phyloP scores from a whole-genome alignment of 2,797 vertebrate species.

The Distichodus sexfasciatus region DNA sequence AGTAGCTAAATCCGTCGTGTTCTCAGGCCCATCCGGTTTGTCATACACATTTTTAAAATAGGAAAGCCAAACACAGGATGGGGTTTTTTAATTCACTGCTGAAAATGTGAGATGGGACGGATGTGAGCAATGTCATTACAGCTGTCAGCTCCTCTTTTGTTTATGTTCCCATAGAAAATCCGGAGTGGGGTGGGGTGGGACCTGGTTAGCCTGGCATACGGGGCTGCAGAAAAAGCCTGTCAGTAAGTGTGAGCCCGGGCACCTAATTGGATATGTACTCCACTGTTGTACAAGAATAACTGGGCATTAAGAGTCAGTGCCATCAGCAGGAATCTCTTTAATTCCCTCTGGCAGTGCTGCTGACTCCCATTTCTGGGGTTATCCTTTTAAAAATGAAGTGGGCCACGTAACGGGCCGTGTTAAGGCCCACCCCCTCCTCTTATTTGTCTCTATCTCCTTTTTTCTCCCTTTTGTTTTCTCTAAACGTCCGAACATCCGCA shows the following conservation, averaged over 20 bases:
- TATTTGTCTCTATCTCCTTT: not conserved
- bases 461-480: not conserved
- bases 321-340: conserved; percentile 40
- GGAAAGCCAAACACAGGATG: not conserved
- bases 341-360: conserved; percentile 33
- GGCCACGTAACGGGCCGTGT: conserved; percentile 25
- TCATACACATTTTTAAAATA: not conserved
- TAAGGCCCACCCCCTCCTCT: not conserved
- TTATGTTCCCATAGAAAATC: conserved; percentile 43
- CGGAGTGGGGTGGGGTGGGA: too few species aligned
- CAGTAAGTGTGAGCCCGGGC: conserved; percentile 48
- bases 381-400: conserved; percentile 40
- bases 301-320: conserved; percentile 35
- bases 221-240: conserved; percentile 48
- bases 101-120: conserved; percentile 15
- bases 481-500: conserved; percentile 40
- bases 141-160: conserved; percentile 43
- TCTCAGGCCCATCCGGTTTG: not conserved
- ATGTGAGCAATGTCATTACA: conserved; percentile 46
- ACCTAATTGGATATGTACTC: conserved; percentile 48
- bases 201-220: conserved; percentile 34
- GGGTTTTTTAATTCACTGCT: conserved; percentile 15
- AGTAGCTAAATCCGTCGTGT: not conserved
- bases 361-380: conserved; percentile 46
- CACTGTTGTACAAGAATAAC: conserved; percentile 44